Evolutionary conservation across 2,888 invertebrate genomes (phyloP).

Genomic region (Sarcophaga rosellei): DNA sequence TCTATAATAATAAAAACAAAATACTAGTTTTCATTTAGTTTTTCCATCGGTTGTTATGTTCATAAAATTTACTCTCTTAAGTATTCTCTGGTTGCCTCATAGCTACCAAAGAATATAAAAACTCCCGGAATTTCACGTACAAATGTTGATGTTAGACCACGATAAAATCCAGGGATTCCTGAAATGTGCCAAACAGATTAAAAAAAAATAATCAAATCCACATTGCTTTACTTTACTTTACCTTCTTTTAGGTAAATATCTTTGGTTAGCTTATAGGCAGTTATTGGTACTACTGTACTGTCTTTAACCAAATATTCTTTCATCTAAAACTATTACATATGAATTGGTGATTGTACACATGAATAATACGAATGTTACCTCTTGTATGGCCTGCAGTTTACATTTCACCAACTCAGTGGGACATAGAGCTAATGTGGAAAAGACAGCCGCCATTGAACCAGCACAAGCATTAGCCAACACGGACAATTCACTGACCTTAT

Average conservation of each 20-base stretch:
- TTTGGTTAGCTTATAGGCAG: constrained; percentile 17
- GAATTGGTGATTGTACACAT: not conserved
- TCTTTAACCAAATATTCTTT: constrained; percentile 35
- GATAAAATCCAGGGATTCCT: constrained; percentile 91
- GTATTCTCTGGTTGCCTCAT: constrained; percentile 88
- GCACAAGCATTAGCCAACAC: constrained; percentile 91
- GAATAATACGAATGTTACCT: constrained; percentile 81
- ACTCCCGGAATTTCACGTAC: constrained; percentile 99
- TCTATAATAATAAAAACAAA: constrained; percentile 79
- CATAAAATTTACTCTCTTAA: constrained; percentile 74
- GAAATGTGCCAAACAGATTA: not conserved
- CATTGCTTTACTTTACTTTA: not conserved
- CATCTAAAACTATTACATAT: constrained; percentile 14
- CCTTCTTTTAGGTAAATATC: constrained; percentile 45
- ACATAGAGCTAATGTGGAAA: constrained; percentile 96
- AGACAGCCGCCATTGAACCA: constrained; percentile 97
- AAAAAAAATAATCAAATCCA: not conserved
- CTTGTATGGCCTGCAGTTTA: constrained; percentile 95
- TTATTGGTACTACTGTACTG: constrained; percentile 15
- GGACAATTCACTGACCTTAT: constrained; percentile 86
- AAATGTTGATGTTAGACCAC: constrained; percentile 94
- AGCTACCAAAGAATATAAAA: constrained; percentile 99
- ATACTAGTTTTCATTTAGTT: not conserved
- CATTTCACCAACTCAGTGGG: constrained; percentile 99
- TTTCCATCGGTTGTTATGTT: not conserved